These are phyloP conservation scores for Oenanthe melanoleuca DNA, from an alignment of 2,113 vertebrate species.

Conservation along the genomic window DNA sequence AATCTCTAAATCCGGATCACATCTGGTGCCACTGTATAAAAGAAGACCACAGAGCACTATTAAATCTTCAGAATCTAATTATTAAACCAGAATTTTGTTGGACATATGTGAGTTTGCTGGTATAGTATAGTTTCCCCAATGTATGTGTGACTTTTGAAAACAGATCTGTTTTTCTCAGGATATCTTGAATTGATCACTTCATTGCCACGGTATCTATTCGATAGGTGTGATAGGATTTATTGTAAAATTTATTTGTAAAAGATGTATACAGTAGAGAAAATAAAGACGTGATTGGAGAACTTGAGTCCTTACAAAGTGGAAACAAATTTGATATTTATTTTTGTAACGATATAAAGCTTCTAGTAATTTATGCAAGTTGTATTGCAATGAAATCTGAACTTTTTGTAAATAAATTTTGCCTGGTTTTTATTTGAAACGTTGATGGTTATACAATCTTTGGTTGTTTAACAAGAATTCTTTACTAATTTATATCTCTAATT, in stretches of 20 bases:
- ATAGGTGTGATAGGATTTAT: constrained; percentile 87
- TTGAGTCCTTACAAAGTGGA: constrained; percentile 93
- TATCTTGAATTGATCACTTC: constrained; percentile 89
- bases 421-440: constrained; percentile 96
- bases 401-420: constrained; percentile 98
- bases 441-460: constrained; percentile 89
- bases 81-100: constrained; percentile 72
- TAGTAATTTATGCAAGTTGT: constrained; percentile 99
- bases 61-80: constrained; percentile 75
- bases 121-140: constrained; percentile 85
- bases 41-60: constrained; percentile 82
- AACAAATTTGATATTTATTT: constrained; percentile 99
- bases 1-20: constrained; percentile 81
- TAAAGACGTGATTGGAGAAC: constrained; percentile 85
- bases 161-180: constrained; percentile 95
- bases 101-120: constrained; percentile 81
- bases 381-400: constrained; percentile 95
- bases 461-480: constrained; percentile 95
- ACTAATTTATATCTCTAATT: constrained; percentile 99
- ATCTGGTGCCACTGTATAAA: constrained; percentile 86
- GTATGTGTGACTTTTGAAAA: constrained; percentile 89
- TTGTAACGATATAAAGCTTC: constrained; percentile 96
- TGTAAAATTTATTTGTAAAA: constrained; percentile 88
- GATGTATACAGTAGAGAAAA: constrained; percentile 85
- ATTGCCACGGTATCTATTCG: constrained; percentile 92